Conservation (phyloP, 2,888 invertebrate species). For the Macropis europaea region DNA sequence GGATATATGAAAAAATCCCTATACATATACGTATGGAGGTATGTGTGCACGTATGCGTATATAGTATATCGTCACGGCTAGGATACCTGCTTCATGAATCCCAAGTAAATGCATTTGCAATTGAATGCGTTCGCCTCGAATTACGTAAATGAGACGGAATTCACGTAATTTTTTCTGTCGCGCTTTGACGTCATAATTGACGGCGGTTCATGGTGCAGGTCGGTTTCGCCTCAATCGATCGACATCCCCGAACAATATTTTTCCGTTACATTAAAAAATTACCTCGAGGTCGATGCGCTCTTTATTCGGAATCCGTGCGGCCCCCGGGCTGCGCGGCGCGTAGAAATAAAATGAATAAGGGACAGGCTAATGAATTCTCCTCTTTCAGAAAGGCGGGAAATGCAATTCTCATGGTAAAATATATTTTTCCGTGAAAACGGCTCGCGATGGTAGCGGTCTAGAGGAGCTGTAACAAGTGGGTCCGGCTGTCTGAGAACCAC, state of each 20-base stretch:
- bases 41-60: no score
- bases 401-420: no score
- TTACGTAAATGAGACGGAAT: constrained; percentile 27
- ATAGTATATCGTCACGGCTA: neutral
- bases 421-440: no score
- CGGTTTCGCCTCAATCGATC: no score
- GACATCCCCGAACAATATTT: no score
- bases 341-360: no score
- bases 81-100: constrained; percentile 7
- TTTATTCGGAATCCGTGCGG: neutral
- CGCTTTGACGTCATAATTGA: constrained; percentile 24
- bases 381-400: no score
- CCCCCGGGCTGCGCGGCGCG: no score
- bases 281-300: neutral
- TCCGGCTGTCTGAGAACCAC: constrained; percentile 23
- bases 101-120: constrained; percentile 30
- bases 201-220: neutral
- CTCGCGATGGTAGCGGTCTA: neutral
- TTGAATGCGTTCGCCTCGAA: constrained; percentile 24
- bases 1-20: no score
- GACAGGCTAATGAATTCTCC: no score
- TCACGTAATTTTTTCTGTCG: constrained; percentile 1
- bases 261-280: neutral
- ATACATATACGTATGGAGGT: no score
- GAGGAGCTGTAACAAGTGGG: neutral